These are phyloP conservation scores for Noctilio leporinus DNA, from an alignment of 2,113 vertebrate species.

Conservation along the genomic window DNA sequence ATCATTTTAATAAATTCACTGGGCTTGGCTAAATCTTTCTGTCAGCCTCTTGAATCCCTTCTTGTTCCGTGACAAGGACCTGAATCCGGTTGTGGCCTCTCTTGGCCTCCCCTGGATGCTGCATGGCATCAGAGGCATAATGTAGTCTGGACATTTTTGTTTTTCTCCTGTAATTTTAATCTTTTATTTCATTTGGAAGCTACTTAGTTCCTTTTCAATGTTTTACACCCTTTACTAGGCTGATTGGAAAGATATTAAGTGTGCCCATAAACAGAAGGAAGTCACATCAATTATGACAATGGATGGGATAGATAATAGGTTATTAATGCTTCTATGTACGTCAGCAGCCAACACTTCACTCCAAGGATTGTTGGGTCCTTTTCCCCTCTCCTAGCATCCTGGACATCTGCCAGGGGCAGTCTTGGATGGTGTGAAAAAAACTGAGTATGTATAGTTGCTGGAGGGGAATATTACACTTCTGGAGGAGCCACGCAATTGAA, in stretches of 20 bases:
- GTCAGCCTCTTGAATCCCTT: background rate
- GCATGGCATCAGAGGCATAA: background rate
- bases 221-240: background rate
- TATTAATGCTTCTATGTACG: background rate
- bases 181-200: background rate
- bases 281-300: background rate
- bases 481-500: background rate
- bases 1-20: background rate
- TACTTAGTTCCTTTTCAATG: background rate
- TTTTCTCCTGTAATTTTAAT: background rate
- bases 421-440: background rate
- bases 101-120: background rate
- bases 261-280: background rate
- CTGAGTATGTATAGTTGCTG: background rate
- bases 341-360: background rate
- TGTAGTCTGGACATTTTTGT: background rate
- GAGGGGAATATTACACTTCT: background rate
- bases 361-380: background rate
- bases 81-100: background rate
- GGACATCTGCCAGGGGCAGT: background rate
- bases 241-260: background rate
- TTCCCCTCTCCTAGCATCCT: background rate
- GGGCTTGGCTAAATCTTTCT: background rate
- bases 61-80: background rate
- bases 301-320: background rate